Percentiles rank a stretch among this genome's conserved stretches.
Conservation (phyloP, 2,113 vertebrate species). For the Brevimyrus niger region DNA sequence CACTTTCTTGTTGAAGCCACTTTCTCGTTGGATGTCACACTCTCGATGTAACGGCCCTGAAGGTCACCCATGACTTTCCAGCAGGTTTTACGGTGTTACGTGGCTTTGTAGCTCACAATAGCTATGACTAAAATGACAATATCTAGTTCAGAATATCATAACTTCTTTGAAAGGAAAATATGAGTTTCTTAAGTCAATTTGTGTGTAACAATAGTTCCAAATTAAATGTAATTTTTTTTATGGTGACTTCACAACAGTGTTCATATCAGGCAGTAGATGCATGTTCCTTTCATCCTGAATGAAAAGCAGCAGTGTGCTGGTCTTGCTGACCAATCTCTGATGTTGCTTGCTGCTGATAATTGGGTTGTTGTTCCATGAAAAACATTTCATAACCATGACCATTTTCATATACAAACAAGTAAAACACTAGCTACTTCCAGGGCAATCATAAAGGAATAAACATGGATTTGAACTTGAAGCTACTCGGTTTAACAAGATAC, state of each 20-base stretch:
- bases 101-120: neutral
- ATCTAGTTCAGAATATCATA: neutral
- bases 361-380: neutral
- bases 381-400: neutral
- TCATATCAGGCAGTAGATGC: neutral
- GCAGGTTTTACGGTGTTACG: neutral
- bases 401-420: neutral
- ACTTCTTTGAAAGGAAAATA: neutral
- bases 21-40: no score
- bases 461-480: neutral
- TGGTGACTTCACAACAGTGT: neutral
- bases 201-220: neutral
- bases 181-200: neutral
- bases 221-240: neutral
- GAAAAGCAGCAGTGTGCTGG: neutral
- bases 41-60: neutral
- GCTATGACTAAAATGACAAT: neutral
- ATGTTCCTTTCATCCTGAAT: neutral
- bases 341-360: neutral
- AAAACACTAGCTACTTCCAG: neutral
- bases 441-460: neutral
- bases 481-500: neutral
- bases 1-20: no score
- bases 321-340: neutral
- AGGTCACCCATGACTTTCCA: neutral